Base-by-base conservation (phyloP, 2,888 invertebrate species). In the Lasius fuliginosus region DNA sequence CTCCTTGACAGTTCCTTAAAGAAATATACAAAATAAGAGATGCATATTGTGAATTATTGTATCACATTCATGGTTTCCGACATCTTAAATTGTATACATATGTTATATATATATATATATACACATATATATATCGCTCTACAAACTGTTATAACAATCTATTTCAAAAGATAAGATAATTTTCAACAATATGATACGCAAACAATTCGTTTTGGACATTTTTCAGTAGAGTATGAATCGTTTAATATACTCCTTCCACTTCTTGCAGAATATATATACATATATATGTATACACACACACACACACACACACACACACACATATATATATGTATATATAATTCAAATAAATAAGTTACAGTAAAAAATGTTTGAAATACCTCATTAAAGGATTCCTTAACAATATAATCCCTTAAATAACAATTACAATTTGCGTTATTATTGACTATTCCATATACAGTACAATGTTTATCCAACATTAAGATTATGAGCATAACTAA, bases 1-100 rank as follows among this genome's bases (percentile, higher is more conserved):
- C 88, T 91, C 85, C 88, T 90, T 88, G 83, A 90, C 89, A 90
- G 90, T 90, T 93, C 92, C 93, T 93, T 87, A 89, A 90, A 87
- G 88, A 92, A 92, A 91, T 92, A 91, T 91, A 92, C 83, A 89
- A 89, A 88, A 82, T 89, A 88, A 90, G 88, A 89, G 88, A 91
- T 89, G 86, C 76, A 91, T 88, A 87, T 46, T 86, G 84, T 87
- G 87, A 90, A 86, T 87, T 90, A 89, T 79, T 88, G 74, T 88
- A 82, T 86, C 73, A 79, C 83, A 84, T 83, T 88, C 71, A 62
- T 87, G 84, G 74, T 81, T 85, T 87, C 84, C 58, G 65, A 75
- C 82, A 90, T 85, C 84, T 82, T 83, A 64, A 89, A 82, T 75
- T 84, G 85, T 84, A 82, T 88, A 67, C 84, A 68, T 49, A 67